These are phyloP conservation scores for Aplochiton taeniatus DNA, from an alignment of 2,797 vertebrate genomes.

Conservation along the genomic window DNA sequence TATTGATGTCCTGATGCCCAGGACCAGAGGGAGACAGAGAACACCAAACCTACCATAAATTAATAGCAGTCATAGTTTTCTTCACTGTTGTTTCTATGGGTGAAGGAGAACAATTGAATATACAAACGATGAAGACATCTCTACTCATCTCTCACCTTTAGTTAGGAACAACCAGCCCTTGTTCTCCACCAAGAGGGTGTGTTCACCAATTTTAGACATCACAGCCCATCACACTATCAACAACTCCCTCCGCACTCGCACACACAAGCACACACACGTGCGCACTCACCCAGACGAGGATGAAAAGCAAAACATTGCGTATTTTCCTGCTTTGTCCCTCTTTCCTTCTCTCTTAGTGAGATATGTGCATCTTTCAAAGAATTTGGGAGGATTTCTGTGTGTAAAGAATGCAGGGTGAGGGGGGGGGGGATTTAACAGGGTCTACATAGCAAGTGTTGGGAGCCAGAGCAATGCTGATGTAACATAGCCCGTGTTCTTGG, in stretches of 20 bases:
- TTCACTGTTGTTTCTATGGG: no score
- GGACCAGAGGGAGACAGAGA: no score
- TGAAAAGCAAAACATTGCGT: conserved; percentile 43
- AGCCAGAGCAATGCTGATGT: conserved; percentile 45
- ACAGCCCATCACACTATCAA: conserved; percentile 1
- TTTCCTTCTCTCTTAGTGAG: conserved; percentile 51
- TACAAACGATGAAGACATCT: no score
- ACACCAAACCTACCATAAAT: no score
- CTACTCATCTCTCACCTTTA: no score
- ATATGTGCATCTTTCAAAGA: conserved; percentile 57
- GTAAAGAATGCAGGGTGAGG: conserved; percentile 57
- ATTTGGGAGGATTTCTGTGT: conserved; percentile 53
- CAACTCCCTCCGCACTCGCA: conserved; percentile 15
- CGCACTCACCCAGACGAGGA: not conserved
- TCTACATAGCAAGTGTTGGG: conserved; percentile 26
- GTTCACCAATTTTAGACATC: not conserved
- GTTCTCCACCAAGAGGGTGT: not conserved
- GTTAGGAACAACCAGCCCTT: not conserved
- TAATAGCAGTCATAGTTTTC: no score
- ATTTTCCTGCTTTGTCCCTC: conserved; percentile 4
- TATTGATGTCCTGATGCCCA: no score
- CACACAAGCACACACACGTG: conserved; percentile 3
- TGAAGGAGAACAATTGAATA: no score
- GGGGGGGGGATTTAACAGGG: conserved; percentile 49
- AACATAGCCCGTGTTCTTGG: conserved; percentile 36